These are phyloP conservation scores for Andrena flavipes DNA, from an alignment of 2,888 invertebrate genomes.

Conservation along the genomic window DNA sequence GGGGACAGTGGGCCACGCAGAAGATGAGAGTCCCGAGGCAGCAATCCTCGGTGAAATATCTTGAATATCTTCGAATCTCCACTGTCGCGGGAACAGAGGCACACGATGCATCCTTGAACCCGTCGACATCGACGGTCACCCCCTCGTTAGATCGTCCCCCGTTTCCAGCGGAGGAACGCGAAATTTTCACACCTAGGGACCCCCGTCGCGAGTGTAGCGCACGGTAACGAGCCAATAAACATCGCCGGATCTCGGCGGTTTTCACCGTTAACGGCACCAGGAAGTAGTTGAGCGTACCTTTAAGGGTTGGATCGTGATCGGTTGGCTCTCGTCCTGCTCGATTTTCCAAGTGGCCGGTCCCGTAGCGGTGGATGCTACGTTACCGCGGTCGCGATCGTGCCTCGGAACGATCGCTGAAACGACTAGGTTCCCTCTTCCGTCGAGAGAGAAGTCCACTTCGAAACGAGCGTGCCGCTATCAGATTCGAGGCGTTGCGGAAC, in stretches of 20 bases:
- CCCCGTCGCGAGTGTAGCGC: conserved; percentile 44
- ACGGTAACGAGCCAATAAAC: conserved; percentile 71
- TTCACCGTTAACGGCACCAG: conserved; percentile 71
- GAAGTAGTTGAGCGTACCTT: conserved; percentile 65
- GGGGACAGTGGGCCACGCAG: too few relatives aligned
- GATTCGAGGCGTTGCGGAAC: conserved; percentile 72
- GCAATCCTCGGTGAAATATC: too few relatives aligned
- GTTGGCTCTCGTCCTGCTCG: conserved; percentile 64
- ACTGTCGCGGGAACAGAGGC: neutral
- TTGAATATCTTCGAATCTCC: neutral
- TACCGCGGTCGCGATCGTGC: conserved; percentile 49
- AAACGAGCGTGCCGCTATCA: conserved; percentile 63
- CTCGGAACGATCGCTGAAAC: conserved; percentile 51
- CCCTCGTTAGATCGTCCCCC: conserved; percentile 42
- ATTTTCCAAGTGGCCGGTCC: conserved; percentile 59
- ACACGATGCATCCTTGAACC: conserved; percentile 46
- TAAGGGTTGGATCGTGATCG: conserved; percentile 73
- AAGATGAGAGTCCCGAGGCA: too few relatives aligned
- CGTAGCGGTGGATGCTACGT: conserved; percentile 36
- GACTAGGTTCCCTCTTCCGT: conserved; percentile 23
- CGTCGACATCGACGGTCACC: conserved; percentile 46
- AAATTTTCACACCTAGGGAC: conserved; percentile 67
- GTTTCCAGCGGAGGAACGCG: conserved; percentile 35
- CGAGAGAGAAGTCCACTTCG: conserved; percentile 22
- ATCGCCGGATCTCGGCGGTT: conserved; percentile 57